Conservation (phyloP, 2,113 vertebrate species). For the Phoxinus phoxinus region DNA sequence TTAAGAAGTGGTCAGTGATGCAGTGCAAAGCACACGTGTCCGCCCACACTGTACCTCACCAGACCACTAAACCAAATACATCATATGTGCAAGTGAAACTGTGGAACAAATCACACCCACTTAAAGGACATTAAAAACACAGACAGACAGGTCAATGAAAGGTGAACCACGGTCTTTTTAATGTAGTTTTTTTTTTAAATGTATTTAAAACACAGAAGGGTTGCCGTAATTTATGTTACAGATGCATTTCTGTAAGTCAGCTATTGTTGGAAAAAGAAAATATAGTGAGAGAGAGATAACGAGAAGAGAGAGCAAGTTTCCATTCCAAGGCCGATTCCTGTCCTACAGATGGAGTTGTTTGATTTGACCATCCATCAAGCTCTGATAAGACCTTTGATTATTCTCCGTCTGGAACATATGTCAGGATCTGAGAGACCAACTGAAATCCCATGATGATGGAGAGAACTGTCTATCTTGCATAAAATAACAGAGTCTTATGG, state of each 20-base stretch:
- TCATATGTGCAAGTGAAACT: slow-evolving; percentile 43
- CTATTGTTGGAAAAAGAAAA: neutral
- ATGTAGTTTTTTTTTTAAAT: neutral
- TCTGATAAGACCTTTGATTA: slow-evolving; percentile 45
- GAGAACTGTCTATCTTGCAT: slow-evolving; percentile 6
- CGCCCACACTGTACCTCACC: slow-evolving; percentile 47
- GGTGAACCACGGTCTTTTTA: neutral
- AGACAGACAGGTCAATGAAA: slow-evolving; percentile 1
- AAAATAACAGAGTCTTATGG: neutral
- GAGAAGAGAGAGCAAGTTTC: neutral
- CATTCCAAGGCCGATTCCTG: neutral
- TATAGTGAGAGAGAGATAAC: neutral
- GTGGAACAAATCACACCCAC: slow-evolving; percentile 31
- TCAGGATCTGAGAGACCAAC: slow-evolving; percentile 8
- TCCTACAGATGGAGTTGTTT: slow-evolving; percentile 37
- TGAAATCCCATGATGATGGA: slow-evolving; percentile 21
- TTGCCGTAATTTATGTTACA: neutral
- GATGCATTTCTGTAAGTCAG: neutral
- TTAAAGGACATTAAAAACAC: neutral
- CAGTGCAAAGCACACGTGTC: slow-evolving; percentile 52
- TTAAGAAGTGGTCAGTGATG: slow-evolving; percentile 45
- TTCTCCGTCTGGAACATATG: slow-evolving; percentile 28
- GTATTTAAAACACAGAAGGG: neutral
- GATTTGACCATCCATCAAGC: slow-evolving; percentile 42
- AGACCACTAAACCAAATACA: slow-evolving; percentile 45